Percentiles rank a stretch among this genome's conserved stretches.
Conservation (phyloP, 92 coral and sea anemone species). For the Montipora capitata region DNA sequence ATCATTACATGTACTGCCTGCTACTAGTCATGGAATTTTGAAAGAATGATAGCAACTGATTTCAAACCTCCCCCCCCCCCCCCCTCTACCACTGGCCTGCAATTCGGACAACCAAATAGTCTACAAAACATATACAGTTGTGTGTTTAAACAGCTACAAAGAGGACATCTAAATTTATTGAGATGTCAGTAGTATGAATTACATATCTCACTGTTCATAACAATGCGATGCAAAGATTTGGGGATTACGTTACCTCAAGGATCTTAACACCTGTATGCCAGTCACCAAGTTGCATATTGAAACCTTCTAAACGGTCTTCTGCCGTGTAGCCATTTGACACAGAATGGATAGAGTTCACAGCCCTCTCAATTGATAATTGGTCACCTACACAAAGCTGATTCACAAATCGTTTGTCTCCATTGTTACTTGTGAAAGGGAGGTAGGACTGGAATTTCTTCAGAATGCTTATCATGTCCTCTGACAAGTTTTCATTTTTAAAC, state of each 20-base stretch:
- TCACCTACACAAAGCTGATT: constrained; percentile 66
- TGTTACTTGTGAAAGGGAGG: constrained; percentile 37
- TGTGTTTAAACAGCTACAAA: too few species aligned
- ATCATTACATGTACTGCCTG: too few species aligned
- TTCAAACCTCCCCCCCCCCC: too few species aligned
- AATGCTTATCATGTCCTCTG: constrained; percentile 54
- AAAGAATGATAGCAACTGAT: too few species aligned
- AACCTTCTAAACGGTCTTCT: constrained; percentile 37
- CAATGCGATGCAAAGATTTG: neutral
- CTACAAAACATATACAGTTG: too few species aligned
- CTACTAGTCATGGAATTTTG: too few species aligned
- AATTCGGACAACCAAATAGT: too few species aligned
- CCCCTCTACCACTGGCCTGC: too few species aligned
- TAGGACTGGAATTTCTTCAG: constrained; percentile 47
- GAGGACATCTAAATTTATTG: constrained; percentile 4
- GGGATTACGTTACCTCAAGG: constrained; percentile 11
- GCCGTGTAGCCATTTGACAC: constrained; percentile 68
- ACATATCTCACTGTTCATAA: neutral
- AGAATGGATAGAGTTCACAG: constrained; percentile 64
- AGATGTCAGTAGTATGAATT: too few species aligned
- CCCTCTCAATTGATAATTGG: constrained; percentile 72
- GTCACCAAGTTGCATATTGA: too few species aligned
- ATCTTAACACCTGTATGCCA: constrained; percentile 40
- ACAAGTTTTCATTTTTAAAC: constrained; percentile 64
- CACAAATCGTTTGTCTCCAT: neutral